Evolutionary conservation across 2,888 invertebrate genomes (phyloP).

Genomic region (Mechanitis messenoides): DNA sequence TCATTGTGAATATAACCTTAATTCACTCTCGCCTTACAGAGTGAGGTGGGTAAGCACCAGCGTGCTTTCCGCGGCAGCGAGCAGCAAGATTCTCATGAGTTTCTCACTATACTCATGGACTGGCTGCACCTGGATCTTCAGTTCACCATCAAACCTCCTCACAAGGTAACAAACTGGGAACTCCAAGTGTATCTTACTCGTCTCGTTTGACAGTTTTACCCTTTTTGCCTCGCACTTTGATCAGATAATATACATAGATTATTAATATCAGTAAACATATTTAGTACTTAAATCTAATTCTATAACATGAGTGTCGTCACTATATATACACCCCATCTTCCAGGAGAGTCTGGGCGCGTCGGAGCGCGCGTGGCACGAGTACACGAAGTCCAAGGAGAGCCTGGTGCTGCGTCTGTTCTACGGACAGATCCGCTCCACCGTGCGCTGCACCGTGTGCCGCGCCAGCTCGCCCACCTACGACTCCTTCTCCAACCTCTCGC

Average conservation of each 20-base stretch:
- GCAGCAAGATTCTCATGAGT: constrained; percentile 95
- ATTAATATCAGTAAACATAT: no score
- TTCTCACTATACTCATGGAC: constrained; percentile 90
- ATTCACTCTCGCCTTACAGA: constrained; percentile 55
- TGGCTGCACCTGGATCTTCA: constrained; percentile 90
- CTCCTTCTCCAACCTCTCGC: constrained; percentile 89
- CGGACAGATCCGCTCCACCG: constrained; percentile 89
- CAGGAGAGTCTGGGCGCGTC: constrained; percentile 63
- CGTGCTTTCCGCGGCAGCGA: constrained; percentile 84
- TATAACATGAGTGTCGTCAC: no score
- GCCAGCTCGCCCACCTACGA: constrained; percentile 90
- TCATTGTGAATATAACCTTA: no score
- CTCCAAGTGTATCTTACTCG: background rate
- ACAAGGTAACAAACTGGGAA: constrained; percentile 46
- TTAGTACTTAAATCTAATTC: no score
- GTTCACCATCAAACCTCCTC: constrained; percentile 55
- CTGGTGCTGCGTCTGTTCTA: constrained; percentile 87
- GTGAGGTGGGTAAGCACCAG: constrained; percentile 84
- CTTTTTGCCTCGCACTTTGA: no score
- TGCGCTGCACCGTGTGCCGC: constrained; percentile 84
- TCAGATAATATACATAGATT: no score
- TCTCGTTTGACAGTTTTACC: no score
- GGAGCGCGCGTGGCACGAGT: constrained; percentile 83
- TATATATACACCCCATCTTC: no score
- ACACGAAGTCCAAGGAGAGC: constrained; percentile 82